phyloP scores from a whole-genome alignment of 2,888 invertebrate species.

The Phortica magna region DNA sequence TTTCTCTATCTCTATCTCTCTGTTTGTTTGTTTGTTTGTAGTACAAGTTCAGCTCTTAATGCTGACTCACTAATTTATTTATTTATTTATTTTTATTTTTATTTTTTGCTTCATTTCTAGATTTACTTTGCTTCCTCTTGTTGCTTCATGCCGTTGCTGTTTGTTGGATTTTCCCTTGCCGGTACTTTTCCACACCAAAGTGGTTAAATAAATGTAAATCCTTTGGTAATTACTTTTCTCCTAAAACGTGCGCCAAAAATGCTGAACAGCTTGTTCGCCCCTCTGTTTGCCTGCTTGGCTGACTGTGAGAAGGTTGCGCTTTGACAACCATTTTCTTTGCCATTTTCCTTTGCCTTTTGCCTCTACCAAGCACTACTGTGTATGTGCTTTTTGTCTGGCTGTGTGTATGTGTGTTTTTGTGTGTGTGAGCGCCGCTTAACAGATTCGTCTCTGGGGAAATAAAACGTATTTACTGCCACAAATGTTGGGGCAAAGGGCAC shows the following conservation, averaged over 20 bases:
- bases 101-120: neutral
- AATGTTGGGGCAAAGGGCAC: slow-evolving; percentile 15
- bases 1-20: too few relatives aligned
- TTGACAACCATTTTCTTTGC: slow-evolving; percentile 1
- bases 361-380: neutral
- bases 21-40: neutral
- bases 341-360: slow-evolving; percentile 17
- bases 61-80: neutral
- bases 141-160: slow-evolving; percentile 10
- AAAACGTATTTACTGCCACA: slow-evolving; percentile 35
- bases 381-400: neutral
- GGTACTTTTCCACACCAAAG: slow-evolving; percentile 41
- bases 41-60: neutral
- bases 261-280: slow-evolving; percentile 22
- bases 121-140: neutral
- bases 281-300: slow-evolving; percentile 13
- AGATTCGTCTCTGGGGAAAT: slow-evolving; percentile 58
- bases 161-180: slow-evolving; percentile 14
- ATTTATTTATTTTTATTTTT: neutral
- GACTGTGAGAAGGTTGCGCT: neutral
- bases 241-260: neutral
- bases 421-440: slow-evolving; percentile 47
- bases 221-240: slow-evolving; percentile 59
- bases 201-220: slow-evolving; percentile 57
- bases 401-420: slow-evolving; percentile 9